phyloP scores from a whole-genome alignment of 2,797 vertebrate genomes.

The Melanotaenia maccullochi region DNA sequence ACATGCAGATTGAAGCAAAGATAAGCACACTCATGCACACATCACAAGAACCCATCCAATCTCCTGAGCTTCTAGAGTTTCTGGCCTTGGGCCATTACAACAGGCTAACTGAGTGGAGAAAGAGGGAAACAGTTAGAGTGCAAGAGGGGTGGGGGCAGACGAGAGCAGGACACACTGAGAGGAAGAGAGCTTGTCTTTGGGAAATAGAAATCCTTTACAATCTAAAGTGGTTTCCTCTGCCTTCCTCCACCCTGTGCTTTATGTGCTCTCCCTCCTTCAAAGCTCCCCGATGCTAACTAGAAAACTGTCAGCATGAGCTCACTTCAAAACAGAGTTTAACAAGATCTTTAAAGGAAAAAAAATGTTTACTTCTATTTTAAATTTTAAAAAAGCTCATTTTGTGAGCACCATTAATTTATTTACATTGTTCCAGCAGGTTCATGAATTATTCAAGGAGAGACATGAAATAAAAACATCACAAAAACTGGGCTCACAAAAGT shows the following conservation, averaged over 20 bases:
- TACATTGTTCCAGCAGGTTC: not conserved
- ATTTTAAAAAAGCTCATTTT: conserved; percentile 1
- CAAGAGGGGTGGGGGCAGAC: conserved; percentile 3
- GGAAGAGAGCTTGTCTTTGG: conserved; percentile 84
- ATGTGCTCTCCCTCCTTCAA: conserved; percentile 61
- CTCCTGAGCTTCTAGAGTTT: conserved; percentile 70
- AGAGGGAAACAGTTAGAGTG: conserved; percentile 15
- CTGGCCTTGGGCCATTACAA: conserved; percentile 75
- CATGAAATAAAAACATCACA: conserved; percentile 8
- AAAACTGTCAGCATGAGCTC: conserved; percentile 57
- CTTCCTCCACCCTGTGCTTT: conserved; percentile 69
- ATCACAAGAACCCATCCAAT: conserved; percentile 62
- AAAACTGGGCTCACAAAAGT: conserved; percentile 9
- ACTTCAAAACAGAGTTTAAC: conserved; percentile 36
- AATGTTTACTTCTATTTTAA: conserved; percentile 6
- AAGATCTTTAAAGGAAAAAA: conserved; percentile 20
- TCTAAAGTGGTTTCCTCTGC: conserved; percentile 86
- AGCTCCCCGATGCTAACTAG: conserved; percentile 69
- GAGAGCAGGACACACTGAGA: conserved; percentile 48
- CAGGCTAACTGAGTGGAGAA: conserved; percentile 60
- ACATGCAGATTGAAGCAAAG: conserved; percentile 35
- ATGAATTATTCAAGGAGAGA: conserved; percentile 1
- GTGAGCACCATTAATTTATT: not conserved
- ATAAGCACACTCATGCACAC: conserved; percentile 41
- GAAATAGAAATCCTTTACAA: conserved; percentile 91